Evolutionary conservation across 2,888 invertebrate species (phyloP).

Genomic region (Subacronicta megacephala): DNA sequence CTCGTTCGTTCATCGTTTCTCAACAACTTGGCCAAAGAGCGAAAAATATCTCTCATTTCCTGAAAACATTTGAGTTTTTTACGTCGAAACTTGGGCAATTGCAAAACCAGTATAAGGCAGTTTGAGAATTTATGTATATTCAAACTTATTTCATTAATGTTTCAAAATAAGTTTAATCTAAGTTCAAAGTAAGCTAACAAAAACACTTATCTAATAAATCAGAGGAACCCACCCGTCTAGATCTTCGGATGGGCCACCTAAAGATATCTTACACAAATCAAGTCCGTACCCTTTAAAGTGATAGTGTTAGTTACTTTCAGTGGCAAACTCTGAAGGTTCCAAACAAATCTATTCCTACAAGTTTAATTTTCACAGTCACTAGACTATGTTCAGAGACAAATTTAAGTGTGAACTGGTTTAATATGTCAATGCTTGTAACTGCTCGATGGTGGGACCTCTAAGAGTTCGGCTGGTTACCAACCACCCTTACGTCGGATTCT

Average conservation of each 20-base stretch:
- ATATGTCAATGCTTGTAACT: too few relatives aligned
- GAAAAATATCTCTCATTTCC: slow-evolving; percentile 38
- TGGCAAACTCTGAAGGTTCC: too few relatives aligned
- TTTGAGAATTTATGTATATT: slow-evolving; percentile 52
- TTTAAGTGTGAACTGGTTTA: too few relatives aligned
- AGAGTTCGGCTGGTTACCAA: too few relatives aligned
- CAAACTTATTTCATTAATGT: slow-evolving; percentile 58
- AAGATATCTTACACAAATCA: slow-evolving; percentile 26
- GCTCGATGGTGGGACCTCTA: too few relatives aligned
- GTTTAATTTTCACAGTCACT: too few relatives aligned
- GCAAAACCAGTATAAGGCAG: slow-evolving; percentile 45
- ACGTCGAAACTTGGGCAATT: slow-evolving; percentile 52
- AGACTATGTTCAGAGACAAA: too few relatives aligned
- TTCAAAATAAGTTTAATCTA: slow-evolving; percentile 47
- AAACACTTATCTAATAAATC: slow-evolving; percentile 35
- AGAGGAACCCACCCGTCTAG: slow-evolving; percentile 19
- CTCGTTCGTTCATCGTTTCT: slow-evolving; percentile 13
- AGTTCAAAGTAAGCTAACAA: slow-evolving; percentile 29
- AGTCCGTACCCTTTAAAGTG: slow-evolving; percentile 24
- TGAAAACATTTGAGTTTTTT: slow-evolving; percentile 47
- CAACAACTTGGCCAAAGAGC: slow-evolving; percentile 12
- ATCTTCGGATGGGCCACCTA: slow-evolving; percentile 19
- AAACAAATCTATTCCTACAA: too few relatives aligned
- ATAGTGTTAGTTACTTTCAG: too few relatives aligned
- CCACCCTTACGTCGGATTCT: too few relatives aligned